Base-by-base conservation (phyloP, 2,113 vertebrate species). In the Nothocercus julius region DNA sequence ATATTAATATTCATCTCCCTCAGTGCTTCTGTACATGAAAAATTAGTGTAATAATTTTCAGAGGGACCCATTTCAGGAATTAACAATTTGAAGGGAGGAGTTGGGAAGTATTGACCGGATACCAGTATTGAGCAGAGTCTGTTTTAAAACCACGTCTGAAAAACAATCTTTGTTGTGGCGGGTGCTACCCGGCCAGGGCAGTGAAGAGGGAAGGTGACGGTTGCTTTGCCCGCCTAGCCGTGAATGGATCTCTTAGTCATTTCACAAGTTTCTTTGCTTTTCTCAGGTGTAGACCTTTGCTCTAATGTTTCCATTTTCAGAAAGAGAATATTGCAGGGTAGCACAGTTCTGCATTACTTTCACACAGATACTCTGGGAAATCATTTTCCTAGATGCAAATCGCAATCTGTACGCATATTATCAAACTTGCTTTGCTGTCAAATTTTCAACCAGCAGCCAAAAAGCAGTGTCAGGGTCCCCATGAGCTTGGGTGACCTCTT, bases 241-340 rank as follows among this genome's bases (percentile, higher is more conserved):
- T 85, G 84, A 93, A 87, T 81, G 64, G 87, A 78, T 79, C 84
- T 85, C 78, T n/a, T 93, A 77, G 59, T 92, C 40, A 44, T 90
- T 82, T 84, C 91, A 85, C 69, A 93, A 94, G 89, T 92, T 93
- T 89, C 78, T 94, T 95, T 84, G 89, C 93, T 93, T 47, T 14
- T 94, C n/a, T 76, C 36, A 80, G 72, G 63, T 84, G 79, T 3
- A 47, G 87, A 93, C 44, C 62, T 90, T 27, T 76, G 84, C 89
- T 95, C 64, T 91, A 91, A 85, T 81, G 69, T 82, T 95, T 96
- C 91, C 92, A 90, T 94, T 96, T 95, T 94, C 90, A 94, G 96
- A 78, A 81, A 78, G 92, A 94, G 90, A 96, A 92, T 93, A 75
- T 84, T 96, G 77, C 7, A 94, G 75, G 47, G 95, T 84, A 62